Evolutionary conservation across 2,888 invertebrate genomes (phyloP), one percentile per base, ranked within the genome.

Genomic region (Nudaria mundana): DNA sequence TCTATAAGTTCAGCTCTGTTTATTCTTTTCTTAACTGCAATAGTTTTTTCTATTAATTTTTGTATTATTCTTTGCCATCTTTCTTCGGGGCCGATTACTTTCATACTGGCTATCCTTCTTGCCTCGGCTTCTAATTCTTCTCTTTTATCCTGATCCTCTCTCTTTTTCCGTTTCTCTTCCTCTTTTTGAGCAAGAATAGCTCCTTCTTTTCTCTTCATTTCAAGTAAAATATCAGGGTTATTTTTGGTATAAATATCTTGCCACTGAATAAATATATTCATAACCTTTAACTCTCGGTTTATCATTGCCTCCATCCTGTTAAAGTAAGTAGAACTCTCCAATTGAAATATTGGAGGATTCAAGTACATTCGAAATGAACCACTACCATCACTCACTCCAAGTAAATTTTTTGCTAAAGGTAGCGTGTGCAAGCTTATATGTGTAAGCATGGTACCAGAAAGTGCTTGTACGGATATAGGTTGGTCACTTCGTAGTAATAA

Each of bases 331-430:
- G 76, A 59, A 50, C 84, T 75, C 50, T 82, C 76, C 15, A 78
- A 74, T 66, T 90, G 83, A 62, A 92, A 91, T 56, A 86, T 81
- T 5, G 75, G 71, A 0, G 93, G 93, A 31, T 91, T 67, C 28
- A 89, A 76, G 56, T 93, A 92, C 78, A 94, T 90, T 53, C 93
- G 88, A 34, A 94, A 90, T 2, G 92, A 91, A 11, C 94, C 94
- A 52, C 92, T 92, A 25, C 88, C 89, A 63, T 94, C 94, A 33
- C 92, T 92, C 15, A 94, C 90, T 5, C 92, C 94, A 0, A 94
- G 79, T 26, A 93, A 90, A 58, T 91, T 92, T 53, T 90, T 89
- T 2, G 89, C 79, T 11, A 92, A 60, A 1, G 87, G 79, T 0
- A 92, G 75, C 5, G 90, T 85, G 63, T 93, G 93, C 31, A 91